Base-by-base conservation (phyloP, 2,113 vertebrate species). In the Podarcis raffonei region DNA sequence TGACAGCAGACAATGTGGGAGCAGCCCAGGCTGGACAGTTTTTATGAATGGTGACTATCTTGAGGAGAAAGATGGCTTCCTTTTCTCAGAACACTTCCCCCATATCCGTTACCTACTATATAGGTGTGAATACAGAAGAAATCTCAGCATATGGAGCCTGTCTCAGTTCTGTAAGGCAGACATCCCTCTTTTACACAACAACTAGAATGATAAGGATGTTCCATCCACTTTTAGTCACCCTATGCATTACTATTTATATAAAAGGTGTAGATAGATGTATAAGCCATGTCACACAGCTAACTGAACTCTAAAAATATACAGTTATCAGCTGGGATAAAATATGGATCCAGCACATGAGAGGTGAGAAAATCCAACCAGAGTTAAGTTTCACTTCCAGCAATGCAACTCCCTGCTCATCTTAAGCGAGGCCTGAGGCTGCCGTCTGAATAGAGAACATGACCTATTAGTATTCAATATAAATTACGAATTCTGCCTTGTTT, bases 321-420 rank as follows among this genome's bases (percentile, higher is more conserved):
- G 59, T 92, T 92, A 91, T 91, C 81, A 93, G 87, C 53, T 87
- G 90, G 89, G 92, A 95, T 95, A 95, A 95, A 18, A 92, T 91
- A 90, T 86, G 83, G 90, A 91, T 91, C 89, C 4, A 59, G n/a
- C 79, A 65, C 72, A 77, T 39, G 77, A 90, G 32, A 92, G 62
- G 22, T 86, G 71, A 90, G 13, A 85, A 77, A 72, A 90, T 25
- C 86, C 25, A 82, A 59, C n/a, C 68, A 68, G 86, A 25, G 59
- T 81, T 18, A 83, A n/a, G 72, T 81, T 95, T 95, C 84, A 81
- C 87, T 91, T 91, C 90, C 91, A 90, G 76, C 66, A 87, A 66
- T 18, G 69, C 77, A 88, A 82, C 68, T 37, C 59, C 87, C 16
- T 87, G 81, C 23, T 90, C 83, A 5, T 88, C 90, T 78, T 30